These are phyloP conservation scores for Philereme transversata DNA, from an alignment of 2,888 invertebrate genomes.

Conservation along the genomic window DNA sequence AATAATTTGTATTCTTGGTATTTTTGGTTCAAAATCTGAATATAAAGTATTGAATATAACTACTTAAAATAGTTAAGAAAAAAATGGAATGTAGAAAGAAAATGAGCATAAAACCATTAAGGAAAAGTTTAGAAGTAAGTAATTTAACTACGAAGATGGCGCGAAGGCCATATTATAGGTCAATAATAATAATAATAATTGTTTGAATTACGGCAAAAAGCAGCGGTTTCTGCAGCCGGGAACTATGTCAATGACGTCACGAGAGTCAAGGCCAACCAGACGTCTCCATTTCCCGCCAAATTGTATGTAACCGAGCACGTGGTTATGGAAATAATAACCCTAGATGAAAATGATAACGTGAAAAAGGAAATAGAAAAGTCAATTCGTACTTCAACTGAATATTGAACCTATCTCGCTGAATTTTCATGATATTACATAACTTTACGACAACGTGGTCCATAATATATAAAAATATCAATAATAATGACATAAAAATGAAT, in stretches of 20 bases:
- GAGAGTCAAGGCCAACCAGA: slow-evolving; percentile 74
- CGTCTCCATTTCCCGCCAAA: slow-evolving; percentile 75
- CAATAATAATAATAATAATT: slow-evolving; percentile 46
- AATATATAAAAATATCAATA: slow-evolving; percentile 12
- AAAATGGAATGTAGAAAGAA: not conserved
- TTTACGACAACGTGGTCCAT: slow-evolving; percentile 38
- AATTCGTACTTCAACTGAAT: slow-evolving; percentile 7
- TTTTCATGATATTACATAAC: slow-evolving; percentile 35
- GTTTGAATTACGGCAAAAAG: slow-evolving; percentile 61
- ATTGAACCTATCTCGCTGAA: slow-evolving; percentile 27
- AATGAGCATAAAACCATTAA: not conserved
- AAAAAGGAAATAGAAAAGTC: slow-evolving; percentile 12
- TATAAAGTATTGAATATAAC: not conserved
- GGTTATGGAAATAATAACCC: slow-evolving; percentile 45
- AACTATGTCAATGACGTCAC: slow-evolving; percentile 81
- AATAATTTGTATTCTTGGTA: not conserved
- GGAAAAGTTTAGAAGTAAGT: slow-evolving; percentile 1
- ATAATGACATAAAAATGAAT: slow-evolving; percentile 8
- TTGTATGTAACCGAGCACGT: slow-evolving; percentile 52
- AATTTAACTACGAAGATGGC: slow-evolving; percentile 11
- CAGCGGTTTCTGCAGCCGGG: slow-evolving; percentile 68
- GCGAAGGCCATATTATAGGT: slow-evolving; percentile 24
- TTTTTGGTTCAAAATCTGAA: not conserved
- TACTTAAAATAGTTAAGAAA: not conserved
- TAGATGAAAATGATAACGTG: slow-evolving; percentile 28